Evolutionary conservation across 2,888 invertebrate species (phyloP), one percentile per base, ranked within the genome.

Genomic region (Sicus ferrugineus): DNA sequence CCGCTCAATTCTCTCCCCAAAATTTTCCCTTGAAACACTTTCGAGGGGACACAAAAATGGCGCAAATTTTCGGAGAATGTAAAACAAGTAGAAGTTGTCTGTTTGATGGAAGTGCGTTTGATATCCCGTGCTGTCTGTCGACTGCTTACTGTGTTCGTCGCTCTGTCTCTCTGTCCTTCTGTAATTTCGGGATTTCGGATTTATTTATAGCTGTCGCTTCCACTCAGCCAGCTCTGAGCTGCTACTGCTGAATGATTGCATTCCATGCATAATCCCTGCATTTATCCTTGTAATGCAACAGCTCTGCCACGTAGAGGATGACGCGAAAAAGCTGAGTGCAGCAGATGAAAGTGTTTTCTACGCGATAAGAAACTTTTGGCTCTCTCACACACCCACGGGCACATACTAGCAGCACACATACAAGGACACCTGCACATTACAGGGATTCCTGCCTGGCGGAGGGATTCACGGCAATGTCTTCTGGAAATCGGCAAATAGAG

Each of bases 251-350:
- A 69, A 67, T 66, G 67, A 73, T 70, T 70, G 69, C 73, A 68
- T 71, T 71, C 54, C 67, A 67, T 64, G 70, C 73, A 70, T 71
- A 72, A 72, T 72, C 73, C 70, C 46, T 63, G 52, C 68, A 73
- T 71, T 65, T 68, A 63, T 69, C 66, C 42, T 64, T 56, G 67
- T 52, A 65, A 38, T 58, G 42, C 42, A 42, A 46, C 34, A 26
- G 38, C 52, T 65, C 34, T 7, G 34, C 3, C n/a, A n/a, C n/a
- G n/a, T n/a, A n/a, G n/a, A n/a, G n/a, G n/a, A n/a, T n/a, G n/a
- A n/a, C 38, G 23, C 11, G 4, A 42, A 42, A 1, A 42, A 4
- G 5, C n/a, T 0, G 4, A 42, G 16, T 42, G n/a, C 42, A 9
- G 34, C 9, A 34, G 14, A 34, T 14, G 14, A 34, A 4, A 14